Evolutionary conservation across 2,888 invertebrate species (phyloP), one percentile per base, ranked within the genome.

Genomic region (Chrysopilus asiliformis): DNA sequence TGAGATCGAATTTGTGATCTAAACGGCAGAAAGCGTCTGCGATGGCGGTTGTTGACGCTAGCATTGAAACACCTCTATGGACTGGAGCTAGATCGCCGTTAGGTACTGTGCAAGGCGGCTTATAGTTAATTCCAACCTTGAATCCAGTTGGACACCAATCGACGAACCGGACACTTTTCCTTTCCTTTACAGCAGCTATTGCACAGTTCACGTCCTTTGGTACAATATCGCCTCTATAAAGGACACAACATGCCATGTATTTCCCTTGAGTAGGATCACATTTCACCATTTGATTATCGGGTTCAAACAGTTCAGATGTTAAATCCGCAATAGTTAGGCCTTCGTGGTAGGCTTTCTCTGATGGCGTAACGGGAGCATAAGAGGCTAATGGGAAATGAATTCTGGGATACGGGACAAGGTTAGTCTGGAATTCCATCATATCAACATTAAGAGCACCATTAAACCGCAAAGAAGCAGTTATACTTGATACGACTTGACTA

Each of bases 131-230:
- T 40, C 81, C 80, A 7, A 50, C 76, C 66, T 86, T 85, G 57
- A 87, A 87, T 0, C 89, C 87, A 12, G 87, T 86, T 2, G 87
- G 87, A 55, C 85, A 84, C 86, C 86, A 87, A 53, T 87, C 85
- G 20, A 91, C 90, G 53, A 94, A 94, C 45, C 83, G 75, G 36
- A 93, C 82, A 34, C 72, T 71, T 48, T 76, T 74, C 47, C 79
- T 74, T 0, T 74, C 72, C 58, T 85, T 85, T 68, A 86, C 79
- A 34, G 72, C 71, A 0, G 80, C 79, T 36, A 86, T 82, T 10
- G 84, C 79, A 0, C 76, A 79, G 56, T 91, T 90, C 6, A 90
- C 86, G 54, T 90, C 90, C 55, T 83, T 82, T 1, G 84, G 82
- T 18, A 82, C 87, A 8, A 93, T 89, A 56, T 94, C 91, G 1